Evolutionary conservation across 2,888 invertebrate species (phyloP), one percentile per base, ranked within the genome.

Genomic region (Myopa tessellatipennis): DNA sequence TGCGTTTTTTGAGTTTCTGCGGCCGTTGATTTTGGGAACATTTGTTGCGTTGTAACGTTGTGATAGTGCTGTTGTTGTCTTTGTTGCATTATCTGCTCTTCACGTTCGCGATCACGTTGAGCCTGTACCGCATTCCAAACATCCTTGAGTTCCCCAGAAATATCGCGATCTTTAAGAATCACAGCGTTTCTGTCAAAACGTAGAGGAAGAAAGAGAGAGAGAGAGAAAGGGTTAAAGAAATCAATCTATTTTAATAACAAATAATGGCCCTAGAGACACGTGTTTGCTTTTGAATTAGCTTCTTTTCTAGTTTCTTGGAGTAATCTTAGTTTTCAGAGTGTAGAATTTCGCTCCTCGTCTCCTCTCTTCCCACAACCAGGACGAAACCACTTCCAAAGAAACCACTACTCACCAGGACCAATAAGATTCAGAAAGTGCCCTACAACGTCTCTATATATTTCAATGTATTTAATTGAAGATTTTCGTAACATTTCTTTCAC

Each of bases 111-210:
- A 83, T 89, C 89, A n/a, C 89, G 84, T 80, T 89, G 89, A 12
- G 88, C 89, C 81, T 94, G 93, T 3, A 94, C 93, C 0, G 93
- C 93, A 26, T 92, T 92, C 94, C 94, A 94, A 1, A 94, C 93
- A 85, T 94, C 94, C 85, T 94, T 94, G 36, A 94, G 87, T 85
- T 94, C 94, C 0, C 94, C 94, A 0, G 93, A 92, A 79, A 94
- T 90, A 85, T 94, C 94, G 38, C 93, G 90, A 84, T 94, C 93
- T 83, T 92, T 92, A 50, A 94, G 85, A 81, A 94, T 92, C 16
- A 91, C 86, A 3, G 93, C 92, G 83, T 89, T 89, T 80, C 89
- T 90, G 76, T 63, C 61, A 73, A 76, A 14, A 69, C 26, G 26
- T n/a, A n/a, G n/a, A n/a, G 63, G 8, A 72, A 26, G 76, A 58